Percentiles rank a stretch among this genome's conserved stretches.
These are phyloP conservation scores for Meloidogyne chitwoodi DNA, from an alignment of 1,140 invertebrate genomes.

Conservation along the genomic window DNA sequence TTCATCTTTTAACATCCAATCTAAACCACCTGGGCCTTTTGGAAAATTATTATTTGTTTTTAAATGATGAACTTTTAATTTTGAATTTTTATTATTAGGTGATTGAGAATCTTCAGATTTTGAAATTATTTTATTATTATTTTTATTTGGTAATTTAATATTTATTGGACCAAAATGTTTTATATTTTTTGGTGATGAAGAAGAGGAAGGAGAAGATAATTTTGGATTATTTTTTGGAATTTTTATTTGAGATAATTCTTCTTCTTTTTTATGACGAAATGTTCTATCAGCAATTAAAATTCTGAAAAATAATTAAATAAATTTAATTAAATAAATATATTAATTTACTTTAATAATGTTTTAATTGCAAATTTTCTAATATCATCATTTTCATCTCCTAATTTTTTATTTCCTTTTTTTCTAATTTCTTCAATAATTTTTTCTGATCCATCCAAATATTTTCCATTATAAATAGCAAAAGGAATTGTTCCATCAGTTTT, in stretches of 20 bases:
- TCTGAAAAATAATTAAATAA: background rate
- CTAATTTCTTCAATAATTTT: constrained; percentile 7
- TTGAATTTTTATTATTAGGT: too few species aligned
- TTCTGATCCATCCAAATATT: constrained; percentile 7
- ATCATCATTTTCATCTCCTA: background rate
- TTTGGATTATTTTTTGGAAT: background rate
- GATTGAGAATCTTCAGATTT: background rate
- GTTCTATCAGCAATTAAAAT: background rate
- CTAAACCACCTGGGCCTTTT: background rate
- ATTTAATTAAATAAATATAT: background rate
- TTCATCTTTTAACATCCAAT: background rate
- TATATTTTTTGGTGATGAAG: background rate
- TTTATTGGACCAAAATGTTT: background rate
- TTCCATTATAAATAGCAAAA: background rate
- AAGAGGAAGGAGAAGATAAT: too few species aligned
- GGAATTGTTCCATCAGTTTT: background rate
- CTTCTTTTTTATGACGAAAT: background rate
- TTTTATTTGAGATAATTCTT: background rate
- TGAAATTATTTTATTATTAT: background rate
- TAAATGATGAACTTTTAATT: background rate
- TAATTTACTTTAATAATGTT: background rate
- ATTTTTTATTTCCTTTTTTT: background rate
- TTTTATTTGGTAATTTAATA: background rate
- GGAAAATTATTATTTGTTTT: background rate
- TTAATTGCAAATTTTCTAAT: background rate